Evolutionary conservation across 2,113 vertebrate genomes (phyloP).

Genomic region (Camarhynchus parvulus): DNA sequence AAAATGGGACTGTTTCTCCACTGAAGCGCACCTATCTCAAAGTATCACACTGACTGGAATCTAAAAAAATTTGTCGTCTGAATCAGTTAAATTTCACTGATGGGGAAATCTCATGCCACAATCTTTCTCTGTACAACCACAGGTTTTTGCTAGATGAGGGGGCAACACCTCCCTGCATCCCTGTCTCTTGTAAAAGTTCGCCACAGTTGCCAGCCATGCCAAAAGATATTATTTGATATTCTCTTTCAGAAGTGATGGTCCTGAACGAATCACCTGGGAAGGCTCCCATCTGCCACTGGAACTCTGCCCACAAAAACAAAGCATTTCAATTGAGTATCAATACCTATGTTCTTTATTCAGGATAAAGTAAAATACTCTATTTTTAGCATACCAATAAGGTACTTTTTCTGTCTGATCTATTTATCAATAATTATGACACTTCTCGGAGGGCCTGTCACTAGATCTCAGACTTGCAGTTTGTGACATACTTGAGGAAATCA

Average conservation of each 20-base stretch:
- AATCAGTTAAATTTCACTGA: not conserved
- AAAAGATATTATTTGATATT: not conserved
- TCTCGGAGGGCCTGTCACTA: not conserved
- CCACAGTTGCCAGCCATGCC: not conserved
- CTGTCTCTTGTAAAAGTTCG: not conserved
- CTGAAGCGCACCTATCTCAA: not conserved
- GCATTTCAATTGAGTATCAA: not conserved
- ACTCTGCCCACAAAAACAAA: not conserved
- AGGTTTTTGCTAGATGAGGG: not conserved
- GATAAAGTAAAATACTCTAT: not conserved
- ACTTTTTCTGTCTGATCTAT: not conserved
- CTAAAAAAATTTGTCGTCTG: not conserved
- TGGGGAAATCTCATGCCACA: not conserved
- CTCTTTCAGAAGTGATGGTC: not conserved
- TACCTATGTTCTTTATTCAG: not conserved
- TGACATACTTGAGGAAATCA: not conserved
- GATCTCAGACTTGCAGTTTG: not conserved
- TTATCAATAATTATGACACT: not conserved
- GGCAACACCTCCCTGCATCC: not conserved
- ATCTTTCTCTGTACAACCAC: not conserved
- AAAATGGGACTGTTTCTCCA: not conserved
- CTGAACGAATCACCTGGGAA: not conserved
- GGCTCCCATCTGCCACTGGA: not conserved
- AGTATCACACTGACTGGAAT: not conserved
- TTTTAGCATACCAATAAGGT: not conserved